Conservation (phyloP, 2,113 vertebrate genomes). For the Pimephales promelas region DNA sequence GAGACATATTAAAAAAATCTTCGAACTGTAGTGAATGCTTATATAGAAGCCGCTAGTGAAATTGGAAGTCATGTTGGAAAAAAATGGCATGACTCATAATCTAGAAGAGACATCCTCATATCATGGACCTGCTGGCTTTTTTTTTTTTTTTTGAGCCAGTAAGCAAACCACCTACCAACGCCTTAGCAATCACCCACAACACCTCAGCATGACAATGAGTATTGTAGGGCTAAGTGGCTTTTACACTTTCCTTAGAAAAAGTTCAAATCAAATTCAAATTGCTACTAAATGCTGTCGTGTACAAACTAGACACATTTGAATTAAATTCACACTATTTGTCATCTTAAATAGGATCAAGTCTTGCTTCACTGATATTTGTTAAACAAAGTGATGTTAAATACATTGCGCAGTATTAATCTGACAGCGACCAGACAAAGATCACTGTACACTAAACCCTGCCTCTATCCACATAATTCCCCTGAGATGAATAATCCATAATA, state of each 20-base stretch:
- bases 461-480: constrained; percentile 14
- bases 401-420: background rate
- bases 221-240: background rate
- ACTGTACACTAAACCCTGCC: constrained; percentile 22
- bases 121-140: too few species aligned
- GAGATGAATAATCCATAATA: constrained; percentile 36
- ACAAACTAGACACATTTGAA: background rate
- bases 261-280: background rate
- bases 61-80: background rate
- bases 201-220: background rate
- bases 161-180: too few species aligned
- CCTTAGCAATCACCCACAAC: background rate
- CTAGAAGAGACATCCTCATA: background rate
- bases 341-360: background rate
- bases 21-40: background rate
- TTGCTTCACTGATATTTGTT: background rate
- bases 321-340: background rate
- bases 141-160: too few species aligned
- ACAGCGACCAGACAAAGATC: constrained; percentile 25
- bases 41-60: background rate
- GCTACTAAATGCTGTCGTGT: background rate
- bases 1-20: too few species aligned
- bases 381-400: background rate
- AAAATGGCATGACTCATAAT: background rate
- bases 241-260: background rate